Base-by-base conservation (phyloP, 1,140 invertebrate genomes). In the Drosophila neocordata region DNA sequence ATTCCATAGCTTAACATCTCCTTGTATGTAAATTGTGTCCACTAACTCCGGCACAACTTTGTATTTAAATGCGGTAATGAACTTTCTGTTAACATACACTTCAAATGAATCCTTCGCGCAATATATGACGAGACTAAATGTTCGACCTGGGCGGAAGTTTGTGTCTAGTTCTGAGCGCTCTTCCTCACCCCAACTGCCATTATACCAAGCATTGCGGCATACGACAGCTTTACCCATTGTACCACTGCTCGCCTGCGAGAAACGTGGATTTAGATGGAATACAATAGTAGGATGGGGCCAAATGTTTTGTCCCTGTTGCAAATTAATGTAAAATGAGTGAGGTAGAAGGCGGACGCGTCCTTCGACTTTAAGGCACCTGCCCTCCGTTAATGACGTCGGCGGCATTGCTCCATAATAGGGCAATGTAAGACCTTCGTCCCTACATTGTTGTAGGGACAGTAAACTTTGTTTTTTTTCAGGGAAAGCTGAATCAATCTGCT, bases 251-350 rank as follows among this genome's bases (percentile, higher is more conserved):
- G 70, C 69, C 65, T 89, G 89, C 44, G 90, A 91, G 89, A 95
- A 95, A 53, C 95, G 92, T 8, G 94, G 94, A 91, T 95, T 95
- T 56, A 95, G 90, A 90, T 95, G 95, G 73, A 95, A 92, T 27
- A 93, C 92, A 44, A 95, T 94, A 13, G 91, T 82, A 7, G 94
- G 94, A 92, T 95, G 94, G 1, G 94, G 94, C 92, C 94, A 95
- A 56, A 94, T 92, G 20, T 93, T 92, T 61, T 93, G 91, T 4
- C 93, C 94, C 61, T 93, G 92, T 80, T 95, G 95, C 41, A 96
- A 88, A 92, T 96, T 95, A 22, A 96, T 92, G 71, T 93, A 94
- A 88, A 96, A 95, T 73, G 94, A 94, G 65, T 95, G 93, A 18
- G 94, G 95, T 37, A 95, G 90, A 22, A 95, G 87, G 77, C 95